Evolutionary conservation across 2,113 vertebrate species (phyloP).

Genomic region (Phocoena phocoena): DNA sequence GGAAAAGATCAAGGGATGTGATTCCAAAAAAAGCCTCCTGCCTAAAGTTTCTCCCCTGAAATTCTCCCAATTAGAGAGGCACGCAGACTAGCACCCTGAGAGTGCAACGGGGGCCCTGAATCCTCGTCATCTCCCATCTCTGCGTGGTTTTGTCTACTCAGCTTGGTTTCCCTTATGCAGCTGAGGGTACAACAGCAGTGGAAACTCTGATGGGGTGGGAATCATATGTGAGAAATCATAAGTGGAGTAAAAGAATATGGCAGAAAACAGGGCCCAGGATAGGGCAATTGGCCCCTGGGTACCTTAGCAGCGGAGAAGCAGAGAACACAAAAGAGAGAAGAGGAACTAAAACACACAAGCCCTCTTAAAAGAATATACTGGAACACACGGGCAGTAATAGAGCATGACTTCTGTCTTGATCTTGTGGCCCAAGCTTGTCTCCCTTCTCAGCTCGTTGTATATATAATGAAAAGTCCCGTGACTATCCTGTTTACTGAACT

Average conservation of each 20-base stretch:
- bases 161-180: background rate
- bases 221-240: background rate
- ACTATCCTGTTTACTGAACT: background rate
- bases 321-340: background rate
- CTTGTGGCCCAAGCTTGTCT: background rate
- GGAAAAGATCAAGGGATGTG: background rate
- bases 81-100: background rate
- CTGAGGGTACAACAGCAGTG: background rate
- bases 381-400: background rate
- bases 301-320: background rate
- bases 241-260: background rate
- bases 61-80: background rate
- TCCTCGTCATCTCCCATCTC: background rate
- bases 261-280: background rate
- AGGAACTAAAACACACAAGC: background rate
- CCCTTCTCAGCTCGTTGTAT: background rate
- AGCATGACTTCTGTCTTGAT: background rate
- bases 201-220: background rate
- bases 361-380: background rate
- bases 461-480: background rate
- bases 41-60: constrained; percentile 32
- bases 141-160: background rate
- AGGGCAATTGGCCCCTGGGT: background rate
- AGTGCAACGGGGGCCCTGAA: background rate
- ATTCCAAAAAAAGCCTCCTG: background rate